These are phyloP conservation scores for Drosophila ochracea DNA, from an alignment of 2,888 invertebrate genomes.

Conservation along the genomic window DNA sequence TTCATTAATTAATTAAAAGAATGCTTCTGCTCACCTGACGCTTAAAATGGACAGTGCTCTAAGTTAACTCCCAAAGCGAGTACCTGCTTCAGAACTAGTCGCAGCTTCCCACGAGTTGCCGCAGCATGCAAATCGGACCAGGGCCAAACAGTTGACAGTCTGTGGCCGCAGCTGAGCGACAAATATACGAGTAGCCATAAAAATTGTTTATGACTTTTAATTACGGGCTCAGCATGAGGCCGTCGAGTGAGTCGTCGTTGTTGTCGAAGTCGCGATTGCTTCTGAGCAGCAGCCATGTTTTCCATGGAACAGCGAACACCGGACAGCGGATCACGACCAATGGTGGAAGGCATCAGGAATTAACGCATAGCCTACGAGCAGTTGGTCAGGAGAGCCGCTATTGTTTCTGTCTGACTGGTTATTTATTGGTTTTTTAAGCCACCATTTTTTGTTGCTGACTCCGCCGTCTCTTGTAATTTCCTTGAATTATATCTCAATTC, in stretches of 20 bases:
- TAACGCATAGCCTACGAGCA: conserved; percentile 19
- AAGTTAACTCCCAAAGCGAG: not conserved
- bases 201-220: conserved; percentile 79
- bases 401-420: conserved; percentile 59
- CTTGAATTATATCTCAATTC: conserved; percentile 82
- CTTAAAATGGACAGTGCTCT: not conserved
- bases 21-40: conserved; percentile 47
- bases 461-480: conserved; percentile 68
- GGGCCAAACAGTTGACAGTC: conserved; percentile 70
- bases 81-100: conserved; percentile 21
- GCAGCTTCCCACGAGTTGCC: conserved; percentile 33
- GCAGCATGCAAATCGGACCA: conserved; percentile 70
- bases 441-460: conserved; percentile 51
- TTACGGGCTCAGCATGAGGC: conserved; percentile 73
- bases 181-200: conserved; percentile 72
- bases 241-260: conserved; percentile 48
- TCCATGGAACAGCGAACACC: conserved; percentile 16
- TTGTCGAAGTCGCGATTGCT: conserved; percentile 30
- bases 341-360: conserved; percentile 35
- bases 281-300: conserved; percentile 31
- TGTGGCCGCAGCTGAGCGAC: conserved; percentile 69
- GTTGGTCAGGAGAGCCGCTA: conserved; percentile 34
- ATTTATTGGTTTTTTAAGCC: conserved; percentile 74
- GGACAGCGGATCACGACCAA: conserved; percentile 32
- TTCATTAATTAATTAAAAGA: conserved; percentile 40